Evolutionary conservation across 2,113 vertebrate genomes (phyloP), one percentile per base, ranked within the genome.

Genomic region (Muntiacus reevesi): DNA sequence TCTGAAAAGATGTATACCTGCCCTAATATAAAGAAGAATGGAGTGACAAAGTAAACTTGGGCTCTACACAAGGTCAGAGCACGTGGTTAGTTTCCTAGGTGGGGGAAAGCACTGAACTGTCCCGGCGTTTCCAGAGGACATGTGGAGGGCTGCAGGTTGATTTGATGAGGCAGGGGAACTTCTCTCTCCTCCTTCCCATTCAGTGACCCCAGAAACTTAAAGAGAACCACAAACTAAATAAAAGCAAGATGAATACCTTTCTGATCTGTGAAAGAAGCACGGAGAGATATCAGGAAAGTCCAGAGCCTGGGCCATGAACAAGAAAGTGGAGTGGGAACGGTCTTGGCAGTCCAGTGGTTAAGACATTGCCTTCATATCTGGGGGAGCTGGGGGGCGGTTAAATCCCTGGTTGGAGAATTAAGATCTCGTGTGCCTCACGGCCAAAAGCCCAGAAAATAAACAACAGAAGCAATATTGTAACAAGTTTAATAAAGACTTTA

Each of bases 341-440:
- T 14, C 11, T 74, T 74, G 71, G 12, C 10, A 43, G 36, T 74
- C 36, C 36, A 74, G 21, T 13, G 71, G 6, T 74, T 74, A 74
- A 25, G 36, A 74, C 21, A 14, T 74, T 3, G 71, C 71, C 36
- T 74, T 74, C 71, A 40, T 25, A 40, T 74, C 0, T 43, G 11
- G 21, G 36, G 21, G 11, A 16, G 2, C 2, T 40, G 3, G 71
- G 9, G 11, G 19, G n/a, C 0, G 2, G 21, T 43, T 74, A 25
- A 25, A 74, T 43, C 71, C 71, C 36, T 74, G 6, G 36, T 74
- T 25, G 23, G 10, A 43, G 36, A 74, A 23, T 74, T 74, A 43
- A 74, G 71, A 74, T 43, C 23, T 43, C 71, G 1, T 74, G 71
- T 25, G 71, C 71, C 36, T 74, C 71, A 76, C 0, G 1, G 71